phyloP scores from a whole-genome alignment of 2,797 vertebrate species.

The Hemitrygon akajei region DNA sequence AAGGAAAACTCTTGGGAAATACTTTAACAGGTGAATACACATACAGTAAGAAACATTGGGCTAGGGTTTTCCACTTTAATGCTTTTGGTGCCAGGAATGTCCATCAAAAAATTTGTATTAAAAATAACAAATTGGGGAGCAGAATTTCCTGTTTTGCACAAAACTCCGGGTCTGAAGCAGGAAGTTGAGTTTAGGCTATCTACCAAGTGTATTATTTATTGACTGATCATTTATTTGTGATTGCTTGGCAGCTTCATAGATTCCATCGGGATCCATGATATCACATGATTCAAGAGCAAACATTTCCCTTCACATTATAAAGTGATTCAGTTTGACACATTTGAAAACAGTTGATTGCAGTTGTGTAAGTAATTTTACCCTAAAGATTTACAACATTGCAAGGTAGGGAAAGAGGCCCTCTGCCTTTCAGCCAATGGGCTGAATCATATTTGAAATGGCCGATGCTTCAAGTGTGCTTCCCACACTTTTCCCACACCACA shows the following conservation, averaged over 20 bases:
- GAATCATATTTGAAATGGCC: too few species aligned
- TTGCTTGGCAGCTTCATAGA: slow-evolving; percentile 4
- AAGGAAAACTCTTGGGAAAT: background rate
- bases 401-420: background rate
- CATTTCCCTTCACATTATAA: background rate
- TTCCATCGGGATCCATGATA: background rate
- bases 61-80: background rate
- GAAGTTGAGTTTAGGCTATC: background rate
- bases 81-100: background rate
- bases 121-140: background rate
- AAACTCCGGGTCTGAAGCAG: background rate
- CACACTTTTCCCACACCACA: too few species aligned
- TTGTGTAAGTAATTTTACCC: background rate
- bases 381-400: background rate
- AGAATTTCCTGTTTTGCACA: background rate
- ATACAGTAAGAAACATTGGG: background rate
- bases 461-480: too few species aligned
- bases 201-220: slow-evolving; percentile 1
- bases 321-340: background rate
- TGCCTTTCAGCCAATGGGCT: background rate
- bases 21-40: background rate
- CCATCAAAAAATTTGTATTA: background rate
- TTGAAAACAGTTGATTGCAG: background rate
- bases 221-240: background rate
- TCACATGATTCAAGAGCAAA: background rate